These are phyloP conservation scores for Drosophila prolongata DNA, from an alignment of 2,888 invertebrate species.

Conservation along the genomic window DNA sequence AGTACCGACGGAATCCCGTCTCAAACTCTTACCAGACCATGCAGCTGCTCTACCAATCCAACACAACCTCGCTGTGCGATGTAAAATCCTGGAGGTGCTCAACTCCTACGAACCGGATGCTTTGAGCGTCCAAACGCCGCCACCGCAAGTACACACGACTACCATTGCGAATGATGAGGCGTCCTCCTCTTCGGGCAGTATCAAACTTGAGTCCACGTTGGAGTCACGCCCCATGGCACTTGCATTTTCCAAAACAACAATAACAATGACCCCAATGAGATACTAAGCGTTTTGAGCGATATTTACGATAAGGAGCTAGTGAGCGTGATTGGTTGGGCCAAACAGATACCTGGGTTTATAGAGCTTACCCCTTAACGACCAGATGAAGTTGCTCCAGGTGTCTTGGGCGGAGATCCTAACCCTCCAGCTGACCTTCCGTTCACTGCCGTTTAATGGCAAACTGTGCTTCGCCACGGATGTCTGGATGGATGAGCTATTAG, in stretches of 20 bases:
- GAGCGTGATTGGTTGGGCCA: constrained; percentile 98
- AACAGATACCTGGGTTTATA: constrained; percentile 97
- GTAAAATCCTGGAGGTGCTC: constrained; percentile 93
- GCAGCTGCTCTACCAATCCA: constrained; percentile 85
- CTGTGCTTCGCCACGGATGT: constrained; percentile 95
- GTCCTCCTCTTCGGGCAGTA: constrained; percentile 63
- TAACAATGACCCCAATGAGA: constrained; percentile 86
- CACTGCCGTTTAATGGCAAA: constrained; percentile 88
- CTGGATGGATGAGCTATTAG: constrained; percentile 92
- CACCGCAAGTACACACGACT: constrained; percentile 61
- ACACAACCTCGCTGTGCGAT: constrained; percentile 86
- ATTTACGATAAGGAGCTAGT: constrained; percentile 97
- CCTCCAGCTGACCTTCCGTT: constrained; percentile 95
- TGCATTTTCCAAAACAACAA: constrained; percentile 82
- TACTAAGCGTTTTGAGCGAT: constrained; percentile 93
- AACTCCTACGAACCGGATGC: constrained; percentile 94
- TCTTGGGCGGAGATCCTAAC: constrained; percentile 98
- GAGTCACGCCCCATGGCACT: constrained; percentile 58
- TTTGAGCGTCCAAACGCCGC: constrained; percentile 85
- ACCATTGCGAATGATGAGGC: constrained; percentile 62
- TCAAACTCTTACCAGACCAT: constrained; percentile 87
- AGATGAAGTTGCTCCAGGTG: constrained; percentile 95
- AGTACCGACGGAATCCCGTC: constrained; percentile 93
- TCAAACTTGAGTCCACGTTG: constrained; percentile 57
- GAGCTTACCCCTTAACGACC: constrained; percentile 96